These are phyloP conservation scores for Arctopsyche grandis DNA, from an alignment of 1,140 invertebrate species.

Conservation along the genomic window DNA sequence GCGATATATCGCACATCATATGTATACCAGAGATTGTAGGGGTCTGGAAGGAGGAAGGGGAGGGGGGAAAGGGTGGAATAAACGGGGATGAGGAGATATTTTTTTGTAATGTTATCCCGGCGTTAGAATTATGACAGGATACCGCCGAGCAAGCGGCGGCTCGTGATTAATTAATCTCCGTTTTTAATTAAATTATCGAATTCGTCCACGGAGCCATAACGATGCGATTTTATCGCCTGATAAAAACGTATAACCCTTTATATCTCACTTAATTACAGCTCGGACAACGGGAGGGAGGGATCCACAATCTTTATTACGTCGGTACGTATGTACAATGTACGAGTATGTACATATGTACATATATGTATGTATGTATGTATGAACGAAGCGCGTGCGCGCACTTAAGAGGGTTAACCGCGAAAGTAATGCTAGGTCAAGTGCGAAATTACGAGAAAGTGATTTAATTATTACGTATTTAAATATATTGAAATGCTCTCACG, in stretches of 20 bases:
- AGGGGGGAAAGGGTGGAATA: neutral
- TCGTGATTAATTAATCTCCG: constrained; percentile 38
- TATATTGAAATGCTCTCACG: too few species aligned
- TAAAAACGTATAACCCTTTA: constrained; percentile 31
- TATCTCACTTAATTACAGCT: neutral
- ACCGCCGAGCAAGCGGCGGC: neutral
- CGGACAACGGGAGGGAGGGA: neutral
- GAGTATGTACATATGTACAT: too few species aligned
- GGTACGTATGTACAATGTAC: too few species aligned
- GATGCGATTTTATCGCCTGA: neutral
- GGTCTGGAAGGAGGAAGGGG: neutral
- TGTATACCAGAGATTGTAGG: neutral
- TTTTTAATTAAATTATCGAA: constrained; percentile 42
- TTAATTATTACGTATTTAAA: too few species aligned
- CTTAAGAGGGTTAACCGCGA: too few species aligned
- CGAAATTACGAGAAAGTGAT: too few species aligned
- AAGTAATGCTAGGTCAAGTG: too few species aligned
- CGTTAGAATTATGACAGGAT: neutral
- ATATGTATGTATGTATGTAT: neutral
- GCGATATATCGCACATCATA: neutral
- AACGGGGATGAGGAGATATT: neutral
- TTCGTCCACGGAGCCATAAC: neutral
- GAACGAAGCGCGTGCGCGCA: neutral
- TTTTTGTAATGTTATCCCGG: neutral
- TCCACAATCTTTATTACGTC: neutral